Evolutionary conservation across 2,797 vertebrate genomes (phyloP).

Genomic region (Holocentrus rufus): DNA sequence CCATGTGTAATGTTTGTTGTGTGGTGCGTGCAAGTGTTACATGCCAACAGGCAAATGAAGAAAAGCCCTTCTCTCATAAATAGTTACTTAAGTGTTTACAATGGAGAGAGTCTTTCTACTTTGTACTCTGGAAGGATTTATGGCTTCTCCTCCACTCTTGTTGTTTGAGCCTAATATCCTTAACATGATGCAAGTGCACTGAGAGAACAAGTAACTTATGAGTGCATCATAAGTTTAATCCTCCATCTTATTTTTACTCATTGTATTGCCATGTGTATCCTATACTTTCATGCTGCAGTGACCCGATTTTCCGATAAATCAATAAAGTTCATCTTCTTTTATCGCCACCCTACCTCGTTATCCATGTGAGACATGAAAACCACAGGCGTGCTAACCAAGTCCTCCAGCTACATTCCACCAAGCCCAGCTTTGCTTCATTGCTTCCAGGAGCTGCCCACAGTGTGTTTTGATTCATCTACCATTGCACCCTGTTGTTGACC

Average conservation of each 20-base stretch:
- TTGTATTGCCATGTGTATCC: slow-evolving; percentile 7
- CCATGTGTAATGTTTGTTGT: no score
- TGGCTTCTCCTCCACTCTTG: slow-evolving; percentile 7
- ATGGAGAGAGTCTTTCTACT: not conserved
- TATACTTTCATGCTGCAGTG: slow-evolving; percentile 27
- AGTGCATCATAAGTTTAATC: not conserved
- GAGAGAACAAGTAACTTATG: not conserved
- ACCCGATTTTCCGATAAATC: slow-evolving; percentile 37
- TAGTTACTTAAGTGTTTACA: not conserved
- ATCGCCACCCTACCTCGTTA: not conserved
- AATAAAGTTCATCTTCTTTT: no score
- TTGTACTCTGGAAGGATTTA: slow-evolving; percentile 20
- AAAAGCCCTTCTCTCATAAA: no score
- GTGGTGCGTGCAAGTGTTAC: no score
- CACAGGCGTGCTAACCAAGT: slow-evolving; percentile 27
- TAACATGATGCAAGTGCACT: slow-evolving; percentile 11
- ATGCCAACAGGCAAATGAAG: no score
- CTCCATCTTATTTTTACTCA: slow-evolving; percentile 10
- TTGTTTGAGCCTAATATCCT: not conserved
- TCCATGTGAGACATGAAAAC: slow-evolving; percentile 16
- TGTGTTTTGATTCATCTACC: slow-evolving; percentile 37
- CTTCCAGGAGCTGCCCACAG: slow-evolving; percentile 25
- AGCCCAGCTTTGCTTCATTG: slow-evolving; percentile 18
- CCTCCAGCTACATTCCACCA: not conserved
- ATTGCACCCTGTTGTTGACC: slow-evolving; percentile 44